Conservation (phyloP, 2,797 vertebrate species). For the Cottoperca gobio region DNA sequence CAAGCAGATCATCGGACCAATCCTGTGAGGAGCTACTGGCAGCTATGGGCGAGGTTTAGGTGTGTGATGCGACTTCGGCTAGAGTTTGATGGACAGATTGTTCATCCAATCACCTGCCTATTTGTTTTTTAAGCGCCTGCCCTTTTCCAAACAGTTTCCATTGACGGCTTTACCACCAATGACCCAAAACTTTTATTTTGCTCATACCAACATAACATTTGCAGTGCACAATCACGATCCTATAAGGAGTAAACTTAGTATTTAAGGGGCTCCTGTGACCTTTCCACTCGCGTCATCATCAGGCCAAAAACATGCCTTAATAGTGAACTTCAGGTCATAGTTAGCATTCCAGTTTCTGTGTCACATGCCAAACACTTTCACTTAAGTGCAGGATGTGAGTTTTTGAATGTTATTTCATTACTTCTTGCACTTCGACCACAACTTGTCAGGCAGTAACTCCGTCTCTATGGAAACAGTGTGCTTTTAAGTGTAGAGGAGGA, state of each 20-base stretch:
- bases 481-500: slow-evolving; percentile 34
- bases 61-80: no score
- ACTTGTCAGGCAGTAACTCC: slow-evolving; percentile 37
- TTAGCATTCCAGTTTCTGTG: neutral
- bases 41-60: no score
- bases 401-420: slow-evolving; percentile 34
- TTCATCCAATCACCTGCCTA: no score
- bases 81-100: no score
- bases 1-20: no score
- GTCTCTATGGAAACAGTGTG: slow-evolving; percentile 67
- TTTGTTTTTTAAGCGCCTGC: no score
- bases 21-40: no score
- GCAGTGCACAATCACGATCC: neutral
- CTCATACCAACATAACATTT: neutral
- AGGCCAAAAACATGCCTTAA: neutral
- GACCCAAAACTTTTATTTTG: neutral
- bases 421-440: slow-evolving; percentile 31
- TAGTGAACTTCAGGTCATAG: neutral
- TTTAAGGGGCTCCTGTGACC: no score
- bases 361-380: neutral
- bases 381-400: neutral
- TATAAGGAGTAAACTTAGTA: neutral
- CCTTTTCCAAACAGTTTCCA: no score
- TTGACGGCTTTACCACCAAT: no score
- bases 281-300: neutral